These are phyloP conservation scores for Apodemia zela DNA, from an alignment of 2,888 invertebrate genomes.

Conservation along the genomic window DNA sequence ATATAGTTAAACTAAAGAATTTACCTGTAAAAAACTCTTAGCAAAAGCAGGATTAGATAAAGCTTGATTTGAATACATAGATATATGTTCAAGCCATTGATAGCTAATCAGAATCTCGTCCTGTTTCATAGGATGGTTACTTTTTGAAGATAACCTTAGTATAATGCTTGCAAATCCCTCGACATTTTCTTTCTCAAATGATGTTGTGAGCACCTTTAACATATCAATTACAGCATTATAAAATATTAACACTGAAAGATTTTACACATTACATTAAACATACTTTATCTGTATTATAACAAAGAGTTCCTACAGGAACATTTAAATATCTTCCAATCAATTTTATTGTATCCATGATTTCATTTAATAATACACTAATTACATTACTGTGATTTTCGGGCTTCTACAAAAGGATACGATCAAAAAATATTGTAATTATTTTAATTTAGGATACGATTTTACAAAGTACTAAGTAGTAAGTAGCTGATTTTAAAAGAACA, in stretches of 20 bases:
- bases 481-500: too few relatives aligned
- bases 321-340: constrained; percentile 77
- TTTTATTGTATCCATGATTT: constrained; percentile 35
- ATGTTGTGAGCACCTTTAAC: constrained; percentile 72
- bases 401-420: too few relatives aligned
- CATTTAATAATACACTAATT: too few relatives aligned
- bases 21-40: constrained; percentile 74
- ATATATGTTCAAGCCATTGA: constrained; percentile 85
- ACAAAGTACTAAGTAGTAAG: too few relatives aligned
- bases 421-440: too few relatives aligned
- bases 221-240: background rate
- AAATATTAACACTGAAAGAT: background rate
- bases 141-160: constrained; percentile 63
- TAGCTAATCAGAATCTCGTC: constrained; percentile 69
- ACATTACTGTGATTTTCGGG: too few relatives aligned
- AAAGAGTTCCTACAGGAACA: constrained; percentile 69
- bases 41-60: constrained; percentile 59
- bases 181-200: constrained; percentile 60
- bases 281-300: constrained; percentile 78
- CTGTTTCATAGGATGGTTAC: constrained; percentile 53
- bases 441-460: too few relatives aligned
- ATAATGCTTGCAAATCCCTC: constrained; percentile 78
- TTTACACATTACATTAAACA: constrained; percentile 5
- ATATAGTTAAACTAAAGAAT: constrained; percentile 2
- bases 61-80: constrained; percentile 76